Evolutionary conservation across 2,113 vertebrate species (phyloP), one percentile per base, ranked within the genome.

Genomic region (Alectura lathami): DNA sequence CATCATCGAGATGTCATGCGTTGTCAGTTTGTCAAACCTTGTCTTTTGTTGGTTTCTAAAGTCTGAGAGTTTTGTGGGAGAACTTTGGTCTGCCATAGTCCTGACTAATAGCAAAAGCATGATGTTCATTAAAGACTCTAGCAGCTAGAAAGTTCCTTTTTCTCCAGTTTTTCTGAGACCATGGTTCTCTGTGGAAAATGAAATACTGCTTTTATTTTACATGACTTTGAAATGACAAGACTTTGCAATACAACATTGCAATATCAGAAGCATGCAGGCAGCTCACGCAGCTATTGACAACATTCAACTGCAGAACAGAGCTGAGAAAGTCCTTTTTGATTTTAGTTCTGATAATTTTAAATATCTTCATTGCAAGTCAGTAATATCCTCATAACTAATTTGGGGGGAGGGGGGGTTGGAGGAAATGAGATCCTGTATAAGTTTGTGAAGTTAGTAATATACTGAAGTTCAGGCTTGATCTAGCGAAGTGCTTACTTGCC

Each of bases 11-110:
- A 51, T 86, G 91, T 78, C 88, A 32, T 2, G 51, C 77, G 83
- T 59, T 89, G 91, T 84, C 91, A 81, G 64, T 63, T 81, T 72
- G 76, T 88, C 86, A 93, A 64, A 85, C 64, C 38, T 76, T 32
- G 76, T 80, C 86, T 86, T 69, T 62, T 88, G 63, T 83, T 40
- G 45, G 40, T 16, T 66, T 73, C 60, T 42, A 22, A 64, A 70
- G 63, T 23, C 51, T 16, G 57, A 42, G 54, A 23, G 73, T 26
- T 84, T 70, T 29, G 18, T 32, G 40, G 51, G 36, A 75, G 45
- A 62, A 11, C n/a, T 45, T 26, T 4, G 42, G 63, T 6, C 64
- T 74, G 9, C 50, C 36, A 0, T 34, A 2, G 48, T 79, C 60
- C 30, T 51, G 47, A 53, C 56, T 75, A 69, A 15, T 26, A 36